Evolutionary conservation across 2,888 invertebrate genomes (phyloP).

Genomic region (Dysmachus trigonus): DNA sequence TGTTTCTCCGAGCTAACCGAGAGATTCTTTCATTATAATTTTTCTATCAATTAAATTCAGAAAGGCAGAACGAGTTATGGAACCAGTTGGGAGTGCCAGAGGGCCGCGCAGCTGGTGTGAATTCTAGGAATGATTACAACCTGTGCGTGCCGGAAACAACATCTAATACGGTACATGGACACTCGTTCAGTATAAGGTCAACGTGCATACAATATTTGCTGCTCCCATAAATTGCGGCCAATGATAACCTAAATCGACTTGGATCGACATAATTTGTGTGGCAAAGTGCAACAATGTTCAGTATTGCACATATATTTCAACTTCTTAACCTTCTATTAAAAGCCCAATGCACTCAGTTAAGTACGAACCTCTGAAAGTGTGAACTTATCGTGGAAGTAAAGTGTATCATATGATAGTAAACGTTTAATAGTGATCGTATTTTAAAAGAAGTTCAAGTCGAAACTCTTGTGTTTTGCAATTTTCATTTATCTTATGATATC

Average conservation of each 20-base stretch:
- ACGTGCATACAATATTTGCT: background rate
- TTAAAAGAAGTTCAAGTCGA: background rate
- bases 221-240: background rate
- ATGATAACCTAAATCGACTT: background rate
- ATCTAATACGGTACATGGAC: background rate
- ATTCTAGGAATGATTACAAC: slow-evolving; percentile 12
- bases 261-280: background rate
- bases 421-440: background rate
- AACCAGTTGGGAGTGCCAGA: background rate
- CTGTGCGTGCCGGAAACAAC: slow-evolving; percentile 7
- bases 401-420: background rate
- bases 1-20: background rate
- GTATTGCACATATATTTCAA: background rate
- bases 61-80: slow-evolving; percentile 3
- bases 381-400: background rate
- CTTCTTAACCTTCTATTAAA: background rate
- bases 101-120: background rate
- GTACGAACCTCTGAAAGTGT: background rate
- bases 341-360: background rate
- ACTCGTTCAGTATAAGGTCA: slow-evolving; percentile 1
- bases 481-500: background rate
- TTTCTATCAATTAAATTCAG: slow-evolving; percentile 37
- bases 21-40: slow-evolving; percentile 26
- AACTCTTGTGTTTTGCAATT: background rate
- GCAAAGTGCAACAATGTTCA: background rate